Evolutionary conservation across 2,797 vertebrate genomes (phyloP).

Genomic region (Otolemur crassicaudatus): DNA sequence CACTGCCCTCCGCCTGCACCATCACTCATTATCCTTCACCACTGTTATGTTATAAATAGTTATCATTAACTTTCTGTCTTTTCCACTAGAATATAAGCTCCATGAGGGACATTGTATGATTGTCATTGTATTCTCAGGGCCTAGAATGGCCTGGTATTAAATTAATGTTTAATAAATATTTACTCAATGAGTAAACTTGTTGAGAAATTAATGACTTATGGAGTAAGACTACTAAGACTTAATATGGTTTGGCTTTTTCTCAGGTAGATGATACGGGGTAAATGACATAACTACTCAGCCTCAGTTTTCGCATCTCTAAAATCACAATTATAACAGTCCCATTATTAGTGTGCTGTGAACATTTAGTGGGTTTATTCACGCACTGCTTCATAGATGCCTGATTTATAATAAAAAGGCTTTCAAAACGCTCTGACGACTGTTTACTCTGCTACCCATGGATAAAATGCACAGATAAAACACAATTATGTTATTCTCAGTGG

Average conservation of each 20-base stretch:
- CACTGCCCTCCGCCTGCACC: neutral
- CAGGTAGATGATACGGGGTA: neutral
- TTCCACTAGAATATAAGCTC: neutral
- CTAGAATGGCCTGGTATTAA: neutral
- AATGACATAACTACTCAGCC: neutral
- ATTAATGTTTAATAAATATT: neutral
- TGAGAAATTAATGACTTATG: neutral
- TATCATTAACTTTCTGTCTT: neutral
- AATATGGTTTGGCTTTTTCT: neutral
- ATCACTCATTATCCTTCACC: neutral
- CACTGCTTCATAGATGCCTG: neutral
- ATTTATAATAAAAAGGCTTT: neutral
- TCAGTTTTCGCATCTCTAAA: constrained; percentile 17
- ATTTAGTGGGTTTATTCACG: neutral
- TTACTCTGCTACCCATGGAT: neutral
- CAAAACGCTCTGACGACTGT: constrained; percentile 3
- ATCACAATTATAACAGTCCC: neutral
- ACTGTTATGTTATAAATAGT: neutral
- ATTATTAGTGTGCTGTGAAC: neutral
- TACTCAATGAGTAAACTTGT: neutral
- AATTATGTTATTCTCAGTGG: neutral
- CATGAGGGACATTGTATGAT: neutral
- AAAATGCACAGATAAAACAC: neutral
- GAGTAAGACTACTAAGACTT: neutral
- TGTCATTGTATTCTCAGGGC: neutral